phyloP scores from a whole-genome alignment of 2,888 invertebrate genomes.

The Agrotis clavis region DNA sequence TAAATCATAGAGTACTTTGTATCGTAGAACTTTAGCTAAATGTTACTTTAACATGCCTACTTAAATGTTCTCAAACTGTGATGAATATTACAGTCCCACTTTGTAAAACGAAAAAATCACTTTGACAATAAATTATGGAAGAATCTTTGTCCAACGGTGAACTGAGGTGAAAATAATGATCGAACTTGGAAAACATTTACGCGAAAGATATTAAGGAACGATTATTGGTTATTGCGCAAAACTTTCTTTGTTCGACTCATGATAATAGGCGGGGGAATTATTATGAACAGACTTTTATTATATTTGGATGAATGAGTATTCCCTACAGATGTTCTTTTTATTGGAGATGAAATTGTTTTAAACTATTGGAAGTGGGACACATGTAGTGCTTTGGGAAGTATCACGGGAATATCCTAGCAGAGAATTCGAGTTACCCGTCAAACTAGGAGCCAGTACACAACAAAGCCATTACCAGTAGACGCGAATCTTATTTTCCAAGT shows the following conservation, averaged over 20 bases:
- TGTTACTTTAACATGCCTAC: constrained; percentile 56
- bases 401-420: constrained; percentile 78
- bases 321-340: constrained; percentile 53
- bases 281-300: constrained; percentile 67
- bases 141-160: constrained; percentile 59
- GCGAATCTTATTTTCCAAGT: constrained; percentile 82
- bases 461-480: constrained; percentile 85
- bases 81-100: constrained; percentile 58
- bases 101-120: constrained; percentile 54
- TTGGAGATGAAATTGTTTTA: constrained; percentile 61
- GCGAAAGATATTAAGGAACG: constrained; percentile 75
- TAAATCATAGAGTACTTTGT: constrained; percentile 59
- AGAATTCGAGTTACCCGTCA: constrained; percentile 79
- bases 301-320: constrained; percentile 51
- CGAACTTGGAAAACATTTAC: constrained; percentile 77
- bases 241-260: constrained; percentile 74
- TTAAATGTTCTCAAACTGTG: constrained; percentile 58
- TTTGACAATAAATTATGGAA: constrained; percentile 54
- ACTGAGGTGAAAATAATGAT: constrained; percentile 73
- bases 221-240: constrained; percentile 78
- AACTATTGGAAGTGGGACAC: constrained; percentile 71
- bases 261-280: constrained; percentile 65
- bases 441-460: constrained; percentile 82
- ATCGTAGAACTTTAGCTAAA: constrained; percentile 55
- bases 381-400: constrained; percentile 76